Evolutionary conservation across 92 coral and sea anemone genomes (phyloP).

Genomic region (Phenganax subtilis): DNA sequence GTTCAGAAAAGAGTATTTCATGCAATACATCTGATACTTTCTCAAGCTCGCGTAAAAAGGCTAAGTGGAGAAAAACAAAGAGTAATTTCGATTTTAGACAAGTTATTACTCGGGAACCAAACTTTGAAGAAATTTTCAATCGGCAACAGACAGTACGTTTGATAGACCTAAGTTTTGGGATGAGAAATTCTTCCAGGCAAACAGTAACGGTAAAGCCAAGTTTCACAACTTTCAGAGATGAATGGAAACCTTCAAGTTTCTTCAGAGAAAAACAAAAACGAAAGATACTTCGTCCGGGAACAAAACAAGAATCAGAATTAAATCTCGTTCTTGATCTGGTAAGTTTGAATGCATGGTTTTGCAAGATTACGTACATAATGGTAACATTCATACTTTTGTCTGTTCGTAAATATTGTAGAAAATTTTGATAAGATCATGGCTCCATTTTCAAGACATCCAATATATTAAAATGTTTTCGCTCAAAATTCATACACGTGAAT

Average conservation of each 20-base stretch:
- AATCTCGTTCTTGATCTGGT: neutral
- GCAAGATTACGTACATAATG: neutral
- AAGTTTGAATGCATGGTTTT: neutral
- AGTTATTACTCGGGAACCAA: neutral
- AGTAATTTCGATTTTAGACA: neutral
- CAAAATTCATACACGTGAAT: too few species aligned
- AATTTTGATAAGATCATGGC: too few species aligned
- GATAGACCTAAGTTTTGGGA: constrained; percentile 14
- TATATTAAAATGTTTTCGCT: too few species aligned
- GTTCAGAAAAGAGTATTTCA: neutral
- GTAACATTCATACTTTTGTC: too few species aligned
- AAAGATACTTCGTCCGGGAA: neutral
- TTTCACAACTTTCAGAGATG: neutral
- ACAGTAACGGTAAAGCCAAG: constrained; percentile 5
- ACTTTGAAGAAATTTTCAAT: neutral
- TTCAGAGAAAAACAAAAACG: constrained; percentile 24
- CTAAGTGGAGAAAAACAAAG: neutral
- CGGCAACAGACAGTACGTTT: constrained; percentile 20
- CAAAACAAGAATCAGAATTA: neutral
- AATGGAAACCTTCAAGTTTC: constrained; percentile 20
- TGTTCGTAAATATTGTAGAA: too few species aligned
- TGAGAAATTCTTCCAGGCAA: neutral
- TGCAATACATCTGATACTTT: neutral
- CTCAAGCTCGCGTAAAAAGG: neutral
- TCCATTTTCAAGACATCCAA: too few species aligned